phyloP scores from a whole-genome alignment of 2,888 invertebrate species.

The Cheilosia scutellata region DNA sequence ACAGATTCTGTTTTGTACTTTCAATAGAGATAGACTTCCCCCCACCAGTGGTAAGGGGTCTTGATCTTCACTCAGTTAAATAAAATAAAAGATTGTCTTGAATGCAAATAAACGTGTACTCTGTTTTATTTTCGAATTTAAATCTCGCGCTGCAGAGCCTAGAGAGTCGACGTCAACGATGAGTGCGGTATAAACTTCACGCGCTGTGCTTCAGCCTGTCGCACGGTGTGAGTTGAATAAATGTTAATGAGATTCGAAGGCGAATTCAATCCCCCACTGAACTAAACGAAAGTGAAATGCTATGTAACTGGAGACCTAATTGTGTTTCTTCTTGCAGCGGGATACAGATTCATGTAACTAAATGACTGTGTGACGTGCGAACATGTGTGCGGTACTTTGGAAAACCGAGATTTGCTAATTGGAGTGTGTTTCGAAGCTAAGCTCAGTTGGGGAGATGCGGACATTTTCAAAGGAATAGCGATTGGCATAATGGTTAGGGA shows the following conservation, averaged over 20 bases:
- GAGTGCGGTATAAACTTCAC: conserved; percentile 66
- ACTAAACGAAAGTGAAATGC: conserved; percentile 67
- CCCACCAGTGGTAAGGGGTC: too few species aligned
- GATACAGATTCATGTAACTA: conserved; percentile 24
- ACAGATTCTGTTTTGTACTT: too few species aligned
- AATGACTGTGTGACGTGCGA: conserved; percentile 12
- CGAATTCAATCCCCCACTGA: conserved; percentile 42
- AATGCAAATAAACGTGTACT: too few species aligned
- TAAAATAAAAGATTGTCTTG: too few species aligned
- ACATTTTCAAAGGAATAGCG: conserved; percentile 34
- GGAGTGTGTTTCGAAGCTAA: conserved; percentile 38
- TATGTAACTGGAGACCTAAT: conserved; percentile 49
- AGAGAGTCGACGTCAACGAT: conserved; percentile 13
- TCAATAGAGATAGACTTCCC: too few species aligned
- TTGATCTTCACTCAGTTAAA: too few species aligned
- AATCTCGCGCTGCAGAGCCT: too few species aligned
- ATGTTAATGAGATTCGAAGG: conserved; percentile 54
- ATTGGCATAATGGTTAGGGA: background rate
- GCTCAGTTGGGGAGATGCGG: conserved; percentile 55
- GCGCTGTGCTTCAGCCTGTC: conserved; percentile 22
- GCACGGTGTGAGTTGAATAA: conserved; percentile 43
- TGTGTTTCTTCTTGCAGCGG: conserved; percentile 14
- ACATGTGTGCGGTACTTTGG: conserved; percentile 33
- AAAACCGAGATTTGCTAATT: conserved; percentile 36
- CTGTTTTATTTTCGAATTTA: too few species aligned